Base-by-base conservation (phyloP, 2,113 vertebrate species). In the Anarhynchus alexandrinus region DNA sequence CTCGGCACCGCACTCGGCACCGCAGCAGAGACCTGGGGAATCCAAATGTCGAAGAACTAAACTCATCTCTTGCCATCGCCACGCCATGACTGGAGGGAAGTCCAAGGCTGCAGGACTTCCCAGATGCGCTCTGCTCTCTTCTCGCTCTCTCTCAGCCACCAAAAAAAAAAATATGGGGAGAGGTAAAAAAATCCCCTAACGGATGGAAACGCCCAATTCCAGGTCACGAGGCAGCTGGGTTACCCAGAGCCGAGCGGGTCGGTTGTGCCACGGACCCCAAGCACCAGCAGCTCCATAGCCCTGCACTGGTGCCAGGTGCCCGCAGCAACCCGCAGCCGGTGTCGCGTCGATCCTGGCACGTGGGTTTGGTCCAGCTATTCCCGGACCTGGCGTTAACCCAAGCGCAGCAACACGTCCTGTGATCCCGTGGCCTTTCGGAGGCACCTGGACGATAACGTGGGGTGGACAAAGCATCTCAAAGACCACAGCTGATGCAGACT, bases 271-370 rank as follows among this genome's bases (percentile, higher is more conserved):
- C 4, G 17, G 59, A 45, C 15, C 32, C 54, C 0, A 1, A 67
- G 47, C 45, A 61, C 17, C 2, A 2, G 38, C 30, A 72, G n/a
- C 65, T 61, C 78, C 3, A 0, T 2, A 1, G 36, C 21, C 58
- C 3, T 0, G 30, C 1, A 0, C 88, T 29, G 22, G 26, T 12
- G 26, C n/a, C 64, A 59, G 69, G 40, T 13, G 18, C 61, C 36
- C 2, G 1, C 57, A 61, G 22, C 47, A 45, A 52, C 29, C 11
- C 4, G 1, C 1, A 1, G 36, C 32, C 3, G 0, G 20, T 2
- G 1, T 26, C 18, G 5, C 8, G 1, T 21, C 2, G 7, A 30
- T 20, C 47, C 52, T 51, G 36, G 47, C 61, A 71, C 2, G 0
- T 2, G 22, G 54, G 32, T 58, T 79, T 43, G 54, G 77, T 69